Evolutionary conservation across 2,888 invertebrate species (phyloP), one percentile per base, ranked within the genome.

Genomic region (Lasius platythorax): DNA sequence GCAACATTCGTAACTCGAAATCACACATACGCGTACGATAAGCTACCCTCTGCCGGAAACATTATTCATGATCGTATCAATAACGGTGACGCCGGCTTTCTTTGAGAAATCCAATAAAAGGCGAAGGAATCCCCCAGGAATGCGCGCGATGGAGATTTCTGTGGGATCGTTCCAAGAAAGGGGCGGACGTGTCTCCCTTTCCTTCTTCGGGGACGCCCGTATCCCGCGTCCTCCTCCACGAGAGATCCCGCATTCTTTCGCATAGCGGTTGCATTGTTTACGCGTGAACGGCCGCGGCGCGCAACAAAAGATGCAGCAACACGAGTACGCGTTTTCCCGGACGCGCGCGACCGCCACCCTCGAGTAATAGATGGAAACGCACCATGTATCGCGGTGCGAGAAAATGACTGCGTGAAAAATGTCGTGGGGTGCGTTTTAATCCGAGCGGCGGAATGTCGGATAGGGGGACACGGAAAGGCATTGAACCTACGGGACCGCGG

Each of bases 251-350:
- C 86, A 87, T 89, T 87, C 89, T 78, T 84, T 85, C 68, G 66
- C 63, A 79, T 67, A 37, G 53, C 83, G 83, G 78, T 87, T 89
- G 88, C 89, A 91, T 92, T 91, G 92, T 92, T 93, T 92, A 92
- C 89, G 91, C 91, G 88, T 89, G 89, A 91, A 89, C 89, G 87
- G 85, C 74, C 84, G 79, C 72, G 53, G 11, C 43, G 87, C 89
- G 91, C 92, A 92, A 92, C 92, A 93, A 93, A 93, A 91, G 79
- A 88, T 85, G 93, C 91, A 89, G 93, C 91, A 89, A 92, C 89
- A 91, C 89, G 91, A 92, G 91, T 87, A 91, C 91, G 83, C 53
- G n/a, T 53, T 53, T 50, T n/a, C 50, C n/a, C 50, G 50, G 6
- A 85, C 64, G 37, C 75, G 63, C 53, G 37, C 28, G 50, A 58